Evolutionary conservation across 2,888 invertebrate species (phyloP), one percentile per base, ranked within the genome.

Genomic region (Lycophotia porphyrea): DNA sequence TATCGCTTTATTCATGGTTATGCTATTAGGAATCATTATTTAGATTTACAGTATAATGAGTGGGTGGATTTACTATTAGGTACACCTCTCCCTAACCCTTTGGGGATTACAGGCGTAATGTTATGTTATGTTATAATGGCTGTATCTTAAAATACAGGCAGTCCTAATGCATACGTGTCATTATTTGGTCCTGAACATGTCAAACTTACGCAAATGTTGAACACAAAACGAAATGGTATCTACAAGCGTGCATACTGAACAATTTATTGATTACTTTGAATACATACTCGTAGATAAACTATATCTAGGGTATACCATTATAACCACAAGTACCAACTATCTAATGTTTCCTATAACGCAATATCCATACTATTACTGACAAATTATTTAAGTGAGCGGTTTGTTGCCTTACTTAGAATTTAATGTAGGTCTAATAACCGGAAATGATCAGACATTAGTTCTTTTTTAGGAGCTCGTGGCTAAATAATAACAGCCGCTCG

Each of bases 361-460:
- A 86, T 86, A 72, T 76, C 70, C 75, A 74, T 67, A 60, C 58
- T 64, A 79, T 84, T 79, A 78, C 73, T 58, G 65, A 60, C 74
- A 75, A 79, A 81, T 75, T 27, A 78, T 78, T 79, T 58, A 71
- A 74, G 68, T 66, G 58, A 75, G 39, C 31, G 71, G 63, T 60
- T 24, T 44, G 18, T 24, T 69, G 55, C 60, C 36, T 66, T 70
- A 69, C 55, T 52, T 72, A 44, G 52, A 55, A 8, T 73, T 65
- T 74, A 72, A 76, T 78, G 39, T 64, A 73, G 52, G 42, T 42
- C 67, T 71, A 76, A 61, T 73, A 61, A 60, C 60, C 81, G 73
- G 70, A 80, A 83, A 77, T 64, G 5, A 44, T 71, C 13, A 0
- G 27, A 69, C 24, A 39, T 65, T 47, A 61, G 15, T 68, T 63